phyloP scores from a whole-genome alignment of 2,888 invertebrate species.

The Halocaridina rubra region DNA sequence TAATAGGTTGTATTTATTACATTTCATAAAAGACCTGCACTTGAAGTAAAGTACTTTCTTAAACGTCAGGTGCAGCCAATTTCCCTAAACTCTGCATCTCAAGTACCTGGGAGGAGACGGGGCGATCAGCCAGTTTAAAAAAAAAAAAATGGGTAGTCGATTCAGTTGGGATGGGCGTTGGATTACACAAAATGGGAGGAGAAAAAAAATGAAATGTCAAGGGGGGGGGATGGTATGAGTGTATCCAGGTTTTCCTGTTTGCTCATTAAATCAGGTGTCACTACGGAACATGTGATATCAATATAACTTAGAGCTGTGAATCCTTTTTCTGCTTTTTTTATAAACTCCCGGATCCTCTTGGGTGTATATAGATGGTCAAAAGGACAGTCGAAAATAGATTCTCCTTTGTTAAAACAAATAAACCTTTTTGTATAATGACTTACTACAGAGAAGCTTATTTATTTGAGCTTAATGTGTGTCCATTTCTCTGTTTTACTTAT shows the following conservation, averaged over 20 bases:
- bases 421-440: slow-evolving; percentile 54
- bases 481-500: slow-evolving; percentile 61
- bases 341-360: slow-evolving; percentile 52
- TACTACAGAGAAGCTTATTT: slow-evolving; percentile 48
- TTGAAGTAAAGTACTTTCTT: slow-evolving; percentile 53
- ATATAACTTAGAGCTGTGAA: slow-evolving; percentile 49
- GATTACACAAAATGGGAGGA: slow-evolving; percentile 38
- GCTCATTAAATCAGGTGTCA: slow-evolving; percentile 56
- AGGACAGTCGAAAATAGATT: slow-evolving; percentile 56
- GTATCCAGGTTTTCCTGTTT: slow-evolving; percentile 50
- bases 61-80: slow-evolving; percentile 45
- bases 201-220: too few species aligned
- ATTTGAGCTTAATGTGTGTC: slow-evolving; percentile 55
- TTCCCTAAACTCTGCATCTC: slow-evolving; percentile 58
- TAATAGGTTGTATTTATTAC: slow-evolving; percentile 50
- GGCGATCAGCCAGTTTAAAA: slow-evolving; percentile 33
- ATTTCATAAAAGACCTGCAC: slow-evolving; percentile 44
- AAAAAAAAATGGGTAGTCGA: slow-evolving; percentile 33
- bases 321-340: slow-evolving; percentile 32
- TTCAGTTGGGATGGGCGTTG: slow-evolving; percentile 18
- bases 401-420: slow-evolving; percentile 43
- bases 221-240: slow-evolving; percentile 51
- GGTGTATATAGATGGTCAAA: slow-evolving; percentile 54
- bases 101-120: slow-evolving; percentile 57
- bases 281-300: slow-evolving; percentile 51